phyloP scores from a whole-genome alignment of 2,888 invertebrate species.

The Malachius bipustulatus region DNA sequence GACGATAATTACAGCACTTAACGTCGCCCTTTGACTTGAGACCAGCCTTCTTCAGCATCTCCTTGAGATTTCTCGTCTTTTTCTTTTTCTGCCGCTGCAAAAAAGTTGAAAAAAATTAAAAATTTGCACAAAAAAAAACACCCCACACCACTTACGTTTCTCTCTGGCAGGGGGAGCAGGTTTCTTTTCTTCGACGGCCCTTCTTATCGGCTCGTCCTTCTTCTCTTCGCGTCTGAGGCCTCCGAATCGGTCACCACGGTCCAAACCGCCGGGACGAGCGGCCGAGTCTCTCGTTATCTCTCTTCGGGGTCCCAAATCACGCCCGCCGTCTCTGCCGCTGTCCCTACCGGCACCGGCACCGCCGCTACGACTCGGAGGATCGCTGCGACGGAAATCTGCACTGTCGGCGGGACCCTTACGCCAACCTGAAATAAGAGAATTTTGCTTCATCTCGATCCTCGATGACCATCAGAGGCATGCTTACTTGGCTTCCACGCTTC shows the following conservation, averaged over 20 bases:
- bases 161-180: constrained; percentile 6
- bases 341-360: too few relatives aligned
- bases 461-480: too few relatives aligned
- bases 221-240: too few relatives aligned
- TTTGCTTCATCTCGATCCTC: background rate
- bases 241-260: too few relatives aligned
- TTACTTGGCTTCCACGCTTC: constrained; percentile 16
- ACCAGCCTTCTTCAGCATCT: constrained; percentile 33
- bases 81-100: constrained; percentile 25
- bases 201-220: constrained; percentile 22
- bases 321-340: constrained; percentile 13
- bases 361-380: too few relatives aligned
- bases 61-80: constrained; percentile 18
- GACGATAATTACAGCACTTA: too few relatives aligned
- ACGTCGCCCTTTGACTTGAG: constrained; percentile 27
- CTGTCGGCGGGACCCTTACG: constrained; percentile 5
- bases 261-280: too few relatives aligned
- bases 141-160: constrained; percentile 9
- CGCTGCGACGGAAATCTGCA: constrained; percentile 16
- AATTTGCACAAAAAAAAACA: too few relatives aligned
- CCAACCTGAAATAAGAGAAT: too few relatives aligned
- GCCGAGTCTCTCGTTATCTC: too few relatives aligned
- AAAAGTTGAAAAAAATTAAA: constrained; percentile 14
- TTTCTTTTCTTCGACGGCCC: constrained; percentile 14
- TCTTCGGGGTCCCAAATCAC: constrained; percentile 17